Evolutionary conservation across 2,113 vertebrate genomes (phyloP), one percentile per base, ranked within the genome.

Genomic region (Cebidichthys violaceus): DNA sequence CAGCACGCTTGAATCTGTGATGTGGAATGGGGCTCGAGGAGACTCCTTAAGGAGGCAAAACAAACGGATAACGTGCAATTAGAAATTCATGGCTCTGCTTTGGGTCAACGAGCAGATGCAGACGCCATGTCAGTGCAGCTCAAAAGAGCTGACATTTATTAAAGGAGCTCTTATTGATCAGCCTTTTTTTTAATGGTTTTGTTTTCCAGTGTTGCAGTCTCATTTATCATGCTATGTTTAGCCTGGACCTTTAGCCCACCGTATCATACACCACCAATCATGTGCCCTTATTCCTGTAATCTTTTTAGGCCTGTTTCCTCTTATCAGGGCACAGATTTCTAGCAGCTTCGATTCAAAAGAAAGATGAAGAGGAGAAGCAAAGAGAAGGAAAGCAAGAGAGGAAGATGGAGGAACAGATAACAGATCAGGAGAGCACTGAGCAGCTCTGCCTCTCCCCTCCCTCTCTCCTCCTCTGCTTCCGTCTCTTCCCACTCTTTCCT

Each of bases 351-450:
- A 54, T 55, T 71, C 33, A 59, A 81, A 54, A 9, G 9, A 50
- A 76, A 74, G 2, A 13, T 66, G 43, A 55, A 52, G 69, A 54
- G 31, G 2, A 52, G 71, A 39, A 22, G 66, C 13, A 20, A n/a
- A 13, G 27, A 72, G 64, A 71, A 15, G 66, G 29, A 39, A 31
- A 74, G 67, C 35, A 61, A 74, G 39, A 33, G 61, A 79, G 69
- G 39, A 89, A 89, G 91, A 92, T 86, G 82, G 86, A 88, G 86
- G 81, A 41, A 59, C 33, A 81, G 89, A 92, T 92, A 83, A 43
- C 55, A 61, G 65, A 84, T 77, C 80, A 86, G 83, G 71, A 71
- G 70, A 84, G 60, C 67, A 70, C 66, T 75, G 81, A 87, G 83
- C 84, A 89, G 81, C 84, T 81, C 75, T 43, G 4, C 37, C 67